phyloP scores from a whole-genome alignment of 2,797 vertebrate species.

The Sebastiscus tertius region DNA sequence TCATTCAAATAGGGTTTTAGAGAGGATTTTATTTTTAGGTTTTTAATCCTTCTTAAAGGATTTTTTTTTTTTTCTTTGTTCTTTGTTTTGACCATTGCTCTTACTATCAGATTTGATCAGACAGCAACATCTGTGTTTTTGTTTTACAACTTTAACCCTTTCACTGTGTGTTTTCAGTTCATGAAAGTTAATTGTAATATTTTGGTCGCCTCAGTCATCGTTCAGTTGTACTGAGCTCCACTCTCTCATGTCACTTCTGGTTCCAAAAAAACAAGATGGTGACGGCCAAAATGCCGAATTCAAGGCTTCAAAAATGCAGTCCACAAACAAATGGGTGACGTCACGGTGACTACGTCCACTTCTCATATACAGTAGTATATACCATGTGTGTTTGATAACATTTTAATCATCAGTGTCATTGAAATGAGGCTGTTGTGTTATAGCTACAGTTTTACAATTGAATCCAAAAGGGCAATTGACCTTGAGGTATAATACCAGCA shows the following conservation, averaged over 20 bases:
- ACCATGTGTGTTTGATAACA: not conserved
- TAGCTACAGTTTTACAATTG: not conserved
- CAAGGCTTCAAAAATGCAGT: accelerated
- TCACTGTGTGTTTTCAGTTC: not conserved
- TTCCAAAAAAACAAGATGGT: too few relatives aligned
- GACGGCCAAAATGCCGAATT: accelerated
- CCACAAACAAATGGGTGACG: not conserved
- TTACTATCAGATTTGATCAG: not conserved
- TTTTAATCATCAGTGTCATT: not conserved
- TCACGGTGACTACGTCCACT: not conserved
- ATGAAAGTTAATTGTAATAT: not conserved
- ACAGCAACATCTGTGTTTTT: not conserved
- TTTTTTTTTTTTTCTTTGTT: not conserved
- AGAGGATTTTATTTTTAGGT: not conserved
- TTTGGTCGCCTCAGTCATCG: too few relatives aligned
- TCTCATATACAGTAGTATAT: not conserved
- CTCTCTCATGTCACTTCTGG: not conserved
- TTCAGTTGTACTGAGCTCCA: not conserved
- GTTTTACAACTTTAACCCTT: not conserved
- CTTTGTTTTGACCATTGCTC: not conserved
- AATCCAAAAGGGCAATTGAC: not conserved
- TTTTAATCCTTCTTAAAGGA: not conserved
- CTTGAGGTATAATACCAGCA: too few relatives aligned
- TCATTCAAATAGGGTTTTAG: not conserved
- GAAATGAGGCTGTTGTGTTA: not conserved